Percentiles rank a stretch among this genome's conserved stretches.
Evolutionary conservation across 1,140 invertebrate genomes (phyloP).

Genomic region (Philopotamus ludificatus): DNA sequence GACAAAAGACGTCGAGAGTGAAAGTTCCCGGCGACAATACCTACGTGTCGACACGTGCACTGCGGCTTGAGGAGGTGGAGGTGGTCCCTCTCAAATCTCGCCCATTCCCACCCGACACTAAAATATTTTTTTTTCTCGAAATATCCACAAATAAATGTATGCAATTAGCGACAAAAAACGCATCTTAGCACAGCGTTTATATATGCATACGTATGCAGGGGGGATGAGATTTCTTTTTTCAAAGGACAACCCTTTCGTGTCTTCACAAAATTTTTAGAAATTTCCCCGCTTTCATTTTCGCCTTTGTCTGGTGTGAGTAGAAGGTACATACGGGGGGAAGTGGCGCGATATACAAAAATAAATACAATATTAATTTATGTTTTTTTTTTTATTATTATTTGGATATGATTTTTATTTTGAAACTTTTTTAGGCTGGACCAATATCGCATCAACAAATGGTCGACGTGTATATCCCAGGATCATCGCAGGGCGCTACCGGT

Average conservation of each 20-base stretch:
- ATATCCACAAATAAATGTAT: too few relatives aligned
- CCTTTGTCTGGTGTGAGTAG: background rate
- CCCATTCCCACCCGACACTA: background rate
- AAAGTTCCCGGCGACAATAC: slow-evolving; percentile 36
- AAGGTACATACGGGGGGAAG: background rate
- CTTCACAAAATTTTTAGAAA: slow-evolving; percentile 38
- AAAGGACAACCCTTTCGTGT: slow-evolving; percentile 41
- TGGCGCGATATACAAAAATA: background rate
- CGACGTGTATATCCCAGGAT: background rate
- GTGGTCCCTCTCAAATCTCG: background rate
- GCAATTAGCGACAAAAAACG: too few relatives aligned
- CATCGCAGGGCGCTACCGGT: background rate
- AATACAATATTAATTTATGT: too few relatives aligned
- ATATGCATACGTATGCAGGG: too few relatives aligned
- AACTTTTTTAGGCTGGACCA: slow-evolving; percentile 1
- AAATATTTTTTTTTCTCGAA: too few relatives aligned
- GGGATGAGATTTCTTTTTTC: slow-evolving; percentile 20
- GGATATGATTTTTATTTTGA: background rate
- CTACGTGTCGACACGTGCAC: slow-evolving; percentile 30
- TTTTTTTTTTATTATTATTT: too few relatives aligned
- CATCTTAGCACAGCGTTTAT: too few relatives aligned
- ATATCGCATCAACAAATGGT: background rate
- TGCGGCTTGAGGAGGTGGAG: slow-evolving; percentile 1
- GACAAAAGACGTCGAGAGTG: slow-evolving; percentile 39
- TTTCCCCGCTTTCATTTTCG: slow-evolving; percentile 37